Evolutionary conservation across 2,113 vertebrate species (phyloP), one percentile per base, ranked within the genome.

Genomic region (Ascaphus truei): DNA sequence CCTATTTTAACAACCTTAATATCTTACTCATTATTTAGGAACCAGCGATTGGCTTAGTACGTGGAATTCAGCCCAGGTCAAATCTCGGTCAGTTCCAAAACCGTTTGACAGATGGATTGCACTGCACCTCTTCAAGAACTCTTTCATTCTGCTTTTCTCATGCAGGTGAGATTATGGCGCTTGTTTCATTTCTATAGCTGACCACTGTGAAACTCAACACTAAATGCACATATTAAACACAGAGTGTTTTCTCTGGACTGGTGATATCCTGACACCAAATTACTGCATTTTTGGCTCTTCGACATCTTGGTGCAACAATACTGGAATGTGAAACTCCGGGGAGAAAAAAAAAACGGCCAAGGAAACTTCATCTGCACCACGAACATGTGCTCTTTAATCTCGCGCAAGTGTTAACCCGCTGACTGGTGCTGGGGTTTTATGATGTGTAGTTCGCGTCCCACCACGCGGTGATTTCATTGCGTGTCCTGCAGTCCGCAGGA

Each of bases 1-100:
- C 36, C 26, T 3, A 2, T 3, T 0, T 67, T 33, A 45, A 13
- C 33, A 51, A 13, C 30, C 25, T 52, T 1, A 71, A 75, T 69
- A 0, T 0, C 7, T n/a, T 51, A 68, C 75, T 73, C 64, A 72
- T 23, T 47, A 76, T 53, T 72, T 63, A 71, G 41, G 47, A 29
- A 0, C 50, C 29, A 58, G 62, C 62, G 72, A 68, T 0, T 48
- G 37, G 56, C 48, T 30, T 3, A 16, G 37, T 56, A 51, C 69
- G 3, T 53, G 48, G 1, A 2, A 75, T 63, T 61, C 25, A 50
- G 30, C 69, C 34, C 55, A 58, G 74, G 72, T 84, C 75, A 82
- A 72, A 57, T 0, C 16, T 1, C 75, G 69, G 76, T 67, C 79
- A 82, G 69, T 16, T 47, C 53, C 62, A 60, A 25, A 22, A 55